Evolutionary conservation across 1,140 invertebrate species (phyloP), one percentile per base, ranked within the genome.

Genomic region (Microplitis demolitor): DNA sequence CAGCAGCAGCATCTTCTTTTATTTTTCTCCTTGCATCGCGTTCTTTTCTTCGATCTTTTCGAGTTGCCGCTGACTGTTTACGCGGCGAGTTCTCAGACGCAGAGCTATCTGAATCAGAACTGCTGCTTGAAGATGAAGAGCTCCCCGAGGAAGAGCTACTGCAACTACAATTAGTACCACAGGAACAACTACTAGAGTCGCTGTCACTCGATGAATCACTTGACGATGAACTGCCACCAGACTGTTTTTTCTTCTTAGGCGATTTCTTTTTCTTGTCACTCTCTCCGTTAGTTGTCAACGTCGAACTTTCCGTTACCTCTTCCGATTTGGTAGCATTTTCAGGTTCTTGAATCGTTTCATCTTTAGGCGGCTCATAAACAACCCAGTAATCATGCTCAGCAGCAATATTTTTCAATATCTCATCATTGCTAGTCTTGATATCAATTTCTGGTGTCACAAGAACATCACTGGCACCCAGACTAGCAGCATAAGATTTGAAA

Each of bases 151-250:
- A 89, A 9, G 91, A 91, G 60, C 90, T 92, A 50, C 91, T 93
- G 74, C 93, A 93, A 76, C 93, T 94, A 78, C 94, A 95, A 84
- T 94, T 93, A 3, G 91, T 91, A 4, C 92, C 93, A 80, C 93
- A 95, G 0, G 91, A 92, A 76, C 94, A 95, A 81, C 91, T 93
- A 69, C 90, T 91, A 3, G 92, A 93, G 78, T 92, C 92, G 35
- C 89, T 91, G 72, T 93, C 92, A 80, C 91, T 93, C 34, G 92
- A 93, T 5, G 92, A 93, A 73, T 91, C 92, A 75, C 90, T 92
- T 1, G 91, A 91, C 5, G 90, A 91, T 6, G 90, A 90, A 61
- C 79, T 84, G 39, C 78, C 83, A 24, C 14, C 37, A 0, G 79
- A 82, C 35, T 81, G 78, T 39, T 84, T 14, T 31, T 37, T 60